These are phyloP conservation scores for Drosophila sechellia DNA, from an alignment of 1,140 invertebrate species.

Conservation along the genomic window DNA sequence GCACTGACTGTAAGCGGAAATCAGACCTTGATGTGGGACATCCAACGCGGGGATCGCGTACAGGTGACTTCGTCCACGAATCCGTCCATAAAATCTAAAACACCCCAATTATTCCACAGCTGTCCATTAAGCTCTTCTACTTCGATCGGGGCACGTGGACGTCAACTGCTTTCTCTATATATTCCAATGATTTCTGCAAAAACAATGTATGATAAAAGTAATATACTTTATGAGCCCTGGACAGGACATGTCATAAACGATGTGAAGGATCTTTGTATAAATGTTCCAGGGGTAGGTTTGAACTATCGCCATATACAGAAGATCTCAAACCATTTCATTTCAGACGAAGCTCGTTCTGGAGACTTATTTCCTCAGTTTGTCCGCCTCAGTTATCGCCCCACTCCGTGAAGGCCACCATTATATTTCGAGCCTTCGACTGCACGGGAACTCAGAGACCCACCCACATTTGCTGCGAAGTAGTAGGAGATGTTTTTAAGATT, in stretches of 20 bases:
- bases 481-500: slow-evolving; percentile 3
- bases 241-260: slow-evolving; percentile 16
- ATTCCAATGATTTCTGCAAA: slow-evolving; percentile 7
- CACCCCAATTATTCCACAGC: neutral
- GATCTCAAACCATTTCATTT: neutral
- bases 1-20: neutral
- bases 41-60: slow-evolving; percentile 11
- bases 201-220: slow-evolving; percentile 18
- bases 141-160: slow-evolving; percentile 12
- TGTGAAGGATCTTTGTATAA: slow-evolving; percentile 16
- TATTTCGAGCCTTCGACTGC: neutral
- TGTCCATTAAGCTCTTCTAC: neutral
- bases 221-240: slow-evolving; percentile 27
- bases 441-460: neutral
- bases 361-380: neutral
- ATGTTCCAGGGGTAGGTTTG: slow-evolving; percentile 28
- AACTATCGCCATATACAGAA: neutral
- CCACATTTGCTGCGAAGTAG: neutral
- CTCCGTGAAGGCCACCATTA: neutral
- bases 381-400: rapidly evolving
- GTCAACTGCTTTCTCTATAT: slow-evolving; percentile 2
- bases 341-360: slow-evolving; percentile 5
- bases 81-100: too few relatives aligned
- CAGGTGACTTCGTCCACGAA: neutral
- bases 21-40: neutral